Evolutionary conservation across 2,888 invertebrate species (phyloP), one percentile per base, ranked within the genome.

Genomic region (Tanypteryx hageni): DNA sequence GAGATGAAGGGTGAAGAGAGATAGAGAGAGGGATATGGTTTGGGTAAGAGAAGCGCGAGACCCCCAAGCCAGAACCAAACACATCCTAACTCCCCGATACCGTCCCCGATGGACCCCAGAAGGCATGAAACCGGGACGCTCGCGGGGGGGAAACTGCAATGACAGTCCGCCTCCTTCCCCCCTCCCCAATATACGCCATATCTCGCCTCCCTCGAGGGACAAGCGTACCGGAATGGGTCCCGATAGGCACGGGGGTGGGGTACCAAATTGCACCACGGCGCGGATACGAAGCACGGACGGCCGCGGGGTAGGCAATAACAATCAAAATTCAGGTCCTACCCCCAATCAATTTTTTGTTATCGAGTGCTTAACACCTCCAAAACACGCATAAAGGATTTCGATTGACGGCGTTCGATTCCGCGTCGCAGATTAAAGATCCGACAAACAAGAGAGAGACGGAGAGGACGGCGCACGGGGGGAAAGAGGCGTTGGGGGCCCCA

Each of bases 331-430:
- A 64, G 58, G 44, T 57, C 83, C 44, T 57, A 83, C 83, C 89
- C 89, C 44, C 89, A 89, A 89, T 89, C 89, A 89, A 89, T 89
- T 89, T 64, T 89, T 89, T 86, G 86, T 86, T 61, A 86, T 61
- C 61, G 89, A 18, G 89, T 18, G 64, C 89, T 68, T 89, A 89
- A 89, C 61, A 61, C 86, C 59, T 61, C 31, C 61, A 58, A 86
- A 86, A 86, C 64, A 10, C 89, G 44, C 61, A 89, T 89, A 61
- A 68, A 64, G 68, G 89, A 22, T n/a, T 13, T 11, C 85, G 85
- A 85, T 44, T 68, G 64, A 18, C 22, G 68, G 44, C 31, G 64
- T 44, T 58, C 10, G 89, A 64, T 56, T 14, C 83, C n/a, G 56
- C 68, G 27, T 89, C 64, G 56, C 7, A 44, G 76, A 27, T 76